Evolutionary conservation across 2,888 invertebrate genomes (phyloP), one percentile per base, ranked within the genome.

Genomic region (Drosophila nigricruria): DNA sequence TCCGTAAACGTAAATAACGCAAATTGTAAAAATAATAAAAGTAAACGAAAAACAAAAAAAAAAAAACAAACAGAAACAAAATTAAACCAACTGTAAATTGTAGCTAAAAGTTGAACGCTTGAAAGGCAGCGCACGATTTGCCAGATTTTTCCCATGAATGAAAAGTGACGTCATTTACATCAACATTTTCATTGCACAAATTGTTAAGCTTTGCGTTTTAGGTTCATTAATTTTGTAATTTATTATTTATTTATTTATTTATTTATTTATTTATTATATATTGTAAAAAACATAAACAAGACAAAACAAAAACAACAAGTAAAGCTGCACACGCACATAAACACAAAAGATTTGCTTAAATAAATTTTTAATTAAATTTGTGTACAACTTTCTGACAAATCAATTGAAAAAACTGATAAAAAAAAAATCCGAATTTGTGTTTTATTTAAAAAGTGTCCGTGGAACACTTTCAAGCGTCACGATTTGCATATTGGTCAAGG

Each of bases 41-140:
- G 20, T 9, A 50, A 53, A 38, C 8, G 6, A 53, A 53, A 43
- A 20, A 9, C 27, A 47, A 16, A 34, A 47, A 38, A 5, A 53
- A 58, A 63, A 53, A 32, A 20, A 56, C n/a, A 74, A 57, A 42
- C 50, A 34, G 9, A 50, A n/a, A 73, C 40, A 47, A 56, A 70
- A 65, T 49, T 47, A 62, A 70, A 65, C 52, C 30, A 68, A 65
- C 57, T 77, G 80, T 71, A 78, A 89, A 89, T 85, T 86, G 88
- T 88, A 86, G 83, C 90, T 85, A 72, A 90, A 86, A 86, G 89
- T 86, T 88, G 84, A 89, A 80, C 89, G 87, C 87, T 86, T 89
- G 88, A 85, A 89, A 85, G 88, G 87, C 71, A 69, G 70, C 73
- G 69, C 85, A 72, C 74, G 82, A 79, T 73, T 84, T 77, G 71